These are phyloP conservation scores for Macroramphosus scolopax DNA, from an alignment of 2,797 vertebrate genomes.

Conservation along the genomic window DNA sequence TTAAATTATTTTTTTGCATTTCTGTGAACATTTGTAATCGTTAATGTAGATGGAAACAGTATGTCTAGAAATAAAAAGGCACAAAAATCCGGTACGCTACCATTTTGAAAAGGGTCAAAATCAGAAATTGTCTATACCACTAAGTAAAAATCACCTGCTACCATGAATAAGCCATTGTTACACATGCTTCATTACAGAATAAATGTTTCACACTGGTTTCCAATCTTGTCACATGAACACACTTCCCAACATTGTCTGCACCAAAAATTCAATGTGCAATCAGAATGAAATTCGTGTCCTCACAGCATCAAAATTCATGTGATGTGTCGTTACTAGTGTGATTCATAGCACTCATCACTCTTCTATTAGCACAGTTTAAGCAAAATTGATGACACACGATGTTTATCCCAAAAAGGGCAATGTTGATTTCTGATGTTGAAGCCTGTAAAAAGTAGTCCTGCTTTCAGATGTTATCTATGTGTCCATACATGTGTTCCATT, in stretches of 20 bases:
- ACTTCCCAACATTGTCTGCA: not conserved
- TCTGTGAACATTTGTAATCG: too few species aligned
- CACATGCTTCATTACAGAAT: too few species aligned
- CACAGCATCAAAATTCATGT: not conserved
- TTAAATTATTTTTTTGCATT: not conserved
- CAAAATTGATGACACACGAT: not conserved
- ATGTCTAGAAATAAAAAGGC: too few species aligned
- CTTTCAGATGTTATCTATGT: not conserved
- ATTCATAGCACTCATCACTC: slow-evolving; percentile 1
- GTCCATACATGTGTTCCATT: not conserved
- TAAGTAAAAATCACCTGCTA: too few species aligned
- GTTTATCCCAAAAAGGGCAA: not conserved
- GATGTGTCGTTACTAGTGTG: too few species aligned
- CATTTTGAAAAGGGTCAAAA: not conserved
- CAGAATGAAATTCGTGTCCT: slow-evolving; percentile 2
- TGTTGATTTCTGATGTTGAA: not conserved
- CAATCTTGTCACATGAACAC: not conserved
- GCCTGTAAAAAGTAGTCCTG: too few species aligned
- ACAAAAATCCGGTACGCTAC: too few species aligned
- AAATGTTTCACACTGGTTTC: not conserved
- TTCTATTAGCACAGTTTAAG: not conserved
- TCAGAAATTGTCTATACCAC: not conserved
- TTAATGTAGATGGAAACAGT: too few species aligned
- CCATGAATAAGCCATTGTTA: too few species aligned
- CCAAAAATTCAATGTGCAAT: not conserved